These are phyloP conservation scores for Microtus montanus DNA, from an alignment of 2,113 vertebrate genomes.

Conservation along the genomic window DNA sequence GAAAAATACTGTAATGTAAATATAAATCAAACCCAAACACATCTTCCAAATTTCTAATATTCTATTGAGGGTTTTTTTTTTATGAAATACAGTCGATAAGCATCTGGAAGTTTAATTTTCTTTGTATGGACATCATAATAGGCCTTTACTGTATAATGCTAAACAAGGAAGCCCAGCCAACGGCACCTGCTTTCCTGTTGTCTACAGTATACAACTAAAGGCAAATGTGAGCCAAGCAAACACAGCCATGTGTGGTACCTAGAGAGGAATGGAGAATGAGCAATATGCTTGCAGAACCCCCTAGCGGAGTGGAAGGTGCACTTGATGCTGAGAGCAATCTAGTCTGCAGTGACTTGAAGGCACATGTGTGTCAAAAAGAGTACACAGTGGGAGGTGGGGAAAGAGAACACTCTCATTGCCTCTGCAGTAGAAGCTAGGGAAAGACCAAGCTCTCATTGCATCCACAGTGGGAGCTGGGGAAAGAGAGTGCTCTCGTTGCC, in stretches of 20 bases:
- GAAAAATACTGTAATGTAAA: conserved; percentile 25
- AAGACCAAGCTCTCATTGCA: neutral
- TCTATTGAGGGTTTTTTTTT: neutral
- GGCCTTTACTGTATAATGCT: neutral
- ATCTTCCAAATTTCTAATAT: neutral
- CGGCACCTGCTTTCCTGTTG: neutral
- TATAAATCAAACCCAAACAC: neutral
- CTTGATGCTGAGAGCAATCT: neutral
- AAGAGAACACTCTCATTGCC: neutral
- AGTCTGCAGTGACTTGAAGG: neutral
- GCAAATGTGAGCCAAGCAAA: neutral
- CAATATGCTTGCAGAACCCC: neutral
- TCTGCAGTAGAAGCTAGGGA: neutral
- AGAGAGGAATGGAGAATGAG: neutral
- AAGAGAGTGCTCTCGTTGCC: neutral
- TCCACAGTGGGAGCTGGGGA: too few relatives aligned
- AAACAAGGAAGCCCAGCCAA: neutral
- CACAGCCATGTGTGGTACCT: neutral
- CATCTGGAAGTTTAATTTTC: neutral
- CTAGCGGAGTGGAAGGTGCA: neutral
- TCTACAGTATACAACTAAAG: neutral
- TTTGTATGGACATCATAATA: neutral
- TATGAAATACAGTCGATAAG: neutral
- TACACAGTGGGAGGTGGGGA: neutral
- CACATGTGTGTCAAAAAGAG: neutral